Evolutionary conservation across 2,797 vertebrate species (phyloP).

Genomic region (Selene dorsalis): DNA sequence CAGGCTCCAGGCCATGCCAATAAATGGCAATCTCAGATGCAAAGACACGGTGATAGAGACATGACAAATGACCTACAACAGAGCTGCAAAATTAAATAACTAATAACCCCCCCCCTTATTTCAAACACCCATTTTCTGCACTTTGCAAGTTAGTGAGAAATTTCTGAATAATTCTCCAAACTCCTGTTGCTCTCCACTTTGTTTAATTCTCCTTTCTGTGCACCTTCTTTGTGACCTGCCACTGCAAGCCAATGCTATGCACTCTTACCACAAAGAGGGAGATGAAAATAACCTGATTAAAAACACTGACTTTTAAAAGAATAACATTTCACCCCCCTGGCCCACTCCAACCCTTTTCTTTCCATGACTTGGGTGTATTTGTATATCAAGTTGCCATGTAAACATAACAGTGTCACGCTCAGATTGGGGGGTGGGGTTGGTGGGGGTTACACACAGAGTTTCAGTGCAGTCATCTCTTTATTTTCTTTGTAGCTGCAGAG

Average conservation of each 20-base stretch:
- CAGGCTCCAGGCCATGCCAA: slow-evolving; percentile 16
- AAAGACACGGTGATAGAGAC: not conserved
- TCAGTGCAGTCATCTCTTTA: slow-evolving; percentile 74
- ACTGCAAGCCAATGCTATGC: slow-evolving; percentile 63
- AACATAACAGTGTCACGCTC: slow-evolving; percentile 84
- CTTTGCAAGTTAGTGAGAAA: slow-evolving; percentile 3
- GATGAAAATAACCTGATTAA: slow-evolving; percentile 78
- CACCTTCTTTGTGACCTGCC: slow-evolving; percentile 65
- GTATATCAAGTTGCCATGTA: slow-evolving; percentile 88
- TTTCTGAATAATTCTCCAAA: slow-evolving; percentile 2
- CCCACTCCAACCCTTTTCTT: slow-evolving; percentile 69
- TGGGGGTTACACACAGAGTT: slow-evolving; percentile 63
- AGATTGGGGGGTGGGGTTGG: slow-evolving; percentile 57
- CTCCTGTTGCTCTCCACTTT: slow-evolving; percentile 38
- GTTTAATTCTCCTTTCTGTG: slow-evolving; percentile 37
- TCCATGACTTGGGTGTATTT: slow-evolving; percentile 84
- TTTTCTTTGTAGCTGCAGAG: slow-evolving; percentile 68
- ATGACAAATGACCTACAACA: not conserved
- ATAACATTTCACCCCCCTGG: slow-evolving; percentile 66
- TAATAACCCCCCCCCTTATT: not conserved
- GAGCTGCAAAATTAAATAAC: not conserved
- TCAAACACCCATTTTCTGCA: slow-evolving; percentile 7
- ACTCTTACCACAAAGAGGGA: slow-evolving; percentile 59
- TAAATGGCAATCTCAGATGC: not conserved
- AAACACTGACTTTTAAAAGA: slow-evolving; percentile 74